Base-by-base conservation (phyloP, 2,888 invertebrate genomes). In the Ormia ochracea region DNA sequence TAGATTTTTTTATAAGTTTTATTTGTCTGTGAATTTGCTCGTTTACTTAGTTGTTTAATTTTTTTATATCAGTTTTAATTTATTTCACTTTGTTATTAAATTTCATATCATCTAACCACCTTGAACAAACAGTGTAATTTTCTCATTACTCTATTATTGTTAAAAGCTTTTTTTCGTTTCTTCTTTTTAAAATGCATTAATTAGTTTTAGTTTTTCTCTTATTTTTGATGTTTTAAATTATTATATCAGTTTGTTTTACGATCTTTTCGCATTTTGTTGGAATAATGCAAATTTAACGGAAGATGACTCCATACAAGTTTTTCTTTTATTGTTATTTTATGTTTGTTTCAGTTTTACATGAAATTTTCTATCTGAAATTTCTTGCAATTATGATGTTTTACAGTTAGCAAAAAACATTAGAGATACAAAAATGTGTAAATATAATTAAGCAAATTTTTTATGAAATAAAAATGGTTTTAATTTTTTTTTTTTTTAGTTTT, bases 221-320 rank as follows among this genome's bases (percentile, higher is more conserved):
- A 14, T 58, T 69, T 54, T 59, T 56, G 10, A 38, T 50, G 17
- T 68, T 63, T 79, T 63, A 81, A 78, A 72, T 75, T 36, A 72
- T 75, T 72, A 52, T 63, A 68, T 26, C 19, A 48, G 31, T 52
- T 63, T 59, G 26, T 68, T 68, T 72, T 58, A 9, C 10, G 50
- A 4, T 70, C 54, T 65, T 66, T 70, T 72, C 54, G n/a, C 23
- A 58, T 14, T 68, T 45, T 68, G 66, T 33, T 76, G 36, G 41
- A 45, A 66, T 36, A 45, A 75, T 75, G 68, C 77, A 78, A 76
- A 75, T 80, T 81, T 78, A 73, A 73, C 81, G 82, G 82, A 78
- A 82, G 82, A 83, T 81, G 82, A 82, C 74, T 82, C 78, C 75
- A 81, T 78, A 68, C 52, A 48, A 36, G 41, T 28, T 9, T 17